These are phyloP conservation scores for Hydropsyche betteni DNA, from an alignment of 2,888 invertebrate species.

Conservation along the genomic window DNA sequence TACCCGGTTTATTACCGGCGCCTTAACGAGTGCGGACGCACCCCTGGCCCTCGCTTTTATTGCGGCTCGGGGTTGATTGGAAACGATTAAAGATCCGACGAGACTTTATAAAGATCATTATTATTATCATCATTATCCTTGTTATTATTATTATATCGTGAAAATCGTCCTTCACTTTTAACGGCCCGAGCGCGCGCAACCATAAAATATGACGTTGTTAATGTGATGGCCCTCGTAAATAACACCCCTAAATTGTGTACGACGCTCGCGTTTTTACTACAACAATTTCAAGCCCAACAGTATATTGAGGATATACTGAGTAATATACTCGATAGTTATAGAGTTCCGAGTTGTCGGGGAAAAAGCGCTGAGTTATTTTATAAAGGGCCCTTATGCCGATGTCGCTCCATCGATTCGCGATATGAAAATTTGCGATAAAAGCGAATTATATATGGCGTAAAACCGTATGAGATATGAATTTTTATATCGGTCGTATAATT, in stretches of 20 bases:
- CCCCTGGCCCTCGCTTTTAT: slow-evolving; percentile 39
- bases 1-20: slow-evolving; percentile 32
- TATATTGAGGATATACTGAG: no score
- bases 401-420: no score
- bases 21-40: slow-evolving; percentile 34
- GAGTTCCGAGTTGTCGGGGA: no score
- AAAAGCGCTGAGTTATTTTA: no score
- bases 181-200: slow-evolving; percentile 8
- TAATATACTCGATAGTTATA: no score
- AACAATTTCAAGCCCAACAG: background rate
- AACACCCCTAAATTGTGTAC: slow-evolving; percentile 32
- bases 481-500: no score
- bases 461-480: no score
- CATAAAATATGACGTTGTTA: slow-evolving; percentile 39
- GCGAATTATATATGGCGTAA: no score
- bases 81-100: slow-evolving; percentile 45
- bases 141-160: slow-evolving; percentile 2
- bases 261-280: slow-evolving; percentile 31
- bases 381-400: no score
- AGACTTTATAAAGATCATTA: slow-evolving; percentile 42
- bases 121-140: no score
- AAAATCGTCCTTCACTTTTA: slow-evolving; percentile 37
- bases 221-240: slow-evolving; percentile 35
- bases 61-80: slow-evolving; percentile 46
- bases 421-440: no score